Conservation (phyloP, 2,113 vertebrate genomes). For the Lichenostomus cassidix region DNA sequence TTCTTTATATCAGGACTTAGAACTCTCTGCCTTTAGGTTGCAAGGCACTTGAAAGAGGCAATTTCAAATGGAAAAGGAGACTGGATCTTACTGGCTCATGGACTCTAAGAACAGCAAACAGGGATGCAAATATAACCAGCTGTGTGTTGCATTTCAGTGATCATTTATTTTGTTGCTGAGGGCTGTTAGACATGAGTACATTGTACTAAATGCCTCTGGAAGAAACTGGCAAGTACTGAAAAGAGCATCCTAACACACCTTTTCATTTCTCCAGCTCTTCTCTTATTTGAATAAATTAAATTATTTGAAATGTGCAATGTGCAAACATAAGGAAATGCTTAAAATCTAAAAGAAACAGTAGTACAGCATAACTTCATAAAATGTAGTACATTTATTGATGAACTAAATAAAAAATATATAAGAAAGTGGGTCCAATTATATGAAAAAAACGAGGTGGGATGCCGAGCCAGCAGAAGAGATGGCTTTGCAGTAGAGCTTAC, state of each 20-base stretch:
- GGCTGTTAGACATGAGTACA: neutral
- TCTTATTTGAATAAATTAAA: neutral
- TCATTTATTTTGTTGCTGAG: neutral
- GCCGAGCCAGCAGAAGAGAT: neutral
- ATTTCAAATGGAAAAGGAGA: neutral
- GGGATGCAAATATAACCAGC: neutral
- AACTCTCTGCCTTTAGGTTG: neutral
- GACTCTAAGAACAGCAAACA: neutral
- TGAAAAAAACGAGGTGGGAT: neutral
- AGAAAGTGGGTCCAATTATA: neutral
- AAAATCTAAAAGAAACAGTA: neutral
- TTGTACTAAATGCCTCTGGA: neutral
- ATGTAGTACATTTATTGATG: neutral
- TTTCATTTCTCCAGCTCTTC: neutral
- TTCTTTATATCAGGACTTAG: neutral
- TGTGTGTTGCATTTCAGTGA: neutral
- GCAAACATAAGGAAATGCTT: neutral
- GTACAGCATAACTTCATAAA: neutral
- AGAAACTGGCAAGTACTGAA: neutral
- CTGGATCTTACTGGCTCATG: neutral
- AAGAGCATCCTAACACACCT: neutral
- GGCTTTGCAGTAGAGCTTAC: neutral
- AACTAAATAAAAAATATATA: neutral
- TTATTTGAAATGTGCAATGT: neutral
- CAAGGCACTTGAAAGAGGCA: neutral